Conservation (phyloP, 2,888 invertebrate species). For the Scelioninae gen. 1 region DNA sequence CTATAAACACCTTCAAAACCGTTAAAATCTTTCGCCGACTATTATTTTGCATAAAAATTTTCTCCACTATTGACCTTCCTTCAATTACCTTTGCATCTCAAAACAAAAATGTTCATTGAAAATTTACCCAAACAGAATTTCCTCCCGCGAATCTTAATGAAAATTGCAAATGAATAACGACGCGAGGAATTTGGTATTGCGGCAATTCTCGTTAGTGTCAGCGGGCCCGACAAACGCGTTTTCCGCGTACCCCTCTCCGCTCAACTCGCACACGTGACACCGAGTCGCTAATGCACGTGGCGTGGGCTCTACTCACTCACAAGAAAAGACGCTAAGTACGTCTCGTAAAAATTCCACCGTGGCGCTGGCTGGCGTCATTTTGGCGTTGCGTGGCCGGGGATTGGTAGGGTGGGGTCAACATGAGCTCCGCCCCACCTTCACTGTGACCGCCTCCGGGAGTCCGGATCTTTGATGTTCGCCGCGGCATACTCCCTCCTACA, state of each 20-base stretch:
- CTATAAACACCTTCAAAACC: too few relatives aligned
- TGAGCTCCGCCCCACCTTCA: conserved; percentile 27
- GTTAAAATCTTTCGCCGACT: too few relatives aligned
- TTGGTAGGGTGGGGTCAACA: conserved; percentile 57
- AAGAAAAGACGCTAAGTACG: conserved; percentile 80
- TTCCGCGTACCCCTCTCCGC: conserved; percentile 34
- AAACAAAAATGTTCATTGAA: background rate
- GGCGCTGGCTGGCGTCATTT: conserved; percentile 83
- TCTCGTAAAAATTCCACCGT: conserved; percentile 83
- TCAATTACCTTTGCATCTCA: too few relatives aligned
- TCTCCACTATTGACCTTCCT: too few relatives aligned
- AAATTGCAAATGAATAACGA: conserved; percentile 63
- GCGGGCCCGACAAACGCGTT: conserved; percentile 65
- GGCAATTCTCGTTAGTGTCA: conserved; percentile 69
- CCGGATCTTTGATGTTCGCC: conserved; percentile 74
- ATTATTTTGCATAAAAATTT: too few relatives aligned
- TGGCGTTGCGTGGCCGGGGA: conserved; percentile 74
- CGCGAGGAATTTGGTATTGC: conserved; percentile 49
- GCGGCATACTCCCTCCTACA: conserved; percentile 75
- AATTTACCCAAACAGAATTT: background rate
- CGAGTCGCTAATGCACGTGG: conserved; percentile 66
- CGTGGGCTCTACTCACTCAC: conserved; percentile 58
- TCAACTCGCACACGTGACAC: conserved; percentile 62
- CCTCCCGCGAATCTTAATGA: conserved; percentile 20
- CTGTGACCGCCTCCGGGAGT: conserved; percentile 39